Evolutionary conservation across 2,888 invertebrate genomes (phyloP), one percentile per base, ranked within the genome.

Genomic region (Lasiommata megera): DNA sequence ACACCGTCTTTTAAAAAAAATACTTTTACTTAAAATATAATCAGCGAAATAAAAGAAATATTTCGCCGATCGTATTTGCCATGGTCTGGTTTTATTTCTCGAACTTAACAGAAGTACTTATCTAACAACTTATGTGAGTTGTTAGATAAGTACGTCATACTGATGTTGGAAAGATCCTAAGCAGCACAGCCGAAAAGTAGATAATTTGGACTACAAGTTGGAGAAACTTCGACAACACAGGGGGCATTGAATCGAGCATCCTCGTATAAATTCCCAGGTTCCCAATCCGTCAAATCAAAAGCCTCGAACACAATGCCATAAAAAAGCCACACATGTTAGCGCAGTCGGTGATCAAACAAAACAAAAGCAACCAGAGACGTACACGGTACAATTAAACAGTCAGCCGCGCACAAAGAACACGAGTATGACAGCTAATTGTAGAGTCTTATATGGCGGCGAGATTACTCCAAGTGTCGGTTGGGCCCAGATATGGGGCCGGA

Each of bases 341-440:
- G 40, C 55, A 54, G 54, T 53, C 55, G 46, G 58, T 60, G 63
- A 68, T 67, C 62, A 64, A 63, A 67, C 56, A 61, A 66, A 70
- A 70, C 64, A 66, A 61, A 68, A 67, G 64, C 60, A 59, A 62
- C 61, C 56, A 68, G 61, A 67, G 67, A 71, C 73, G 71, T 74
- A 77, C 29, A 37, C 37, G 37, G 16, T 31, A 31, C 77, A 79
- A 81, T 78, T 73, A 79, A 72, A 75, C 68, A 76, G 68, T 74
- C 74, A 73, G 69, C 74, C 74, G 68, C 73, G 73, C 75, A 82
- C 79, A 81, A 84, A 82, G 79, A 76, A 76, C 77, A 80, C 71
- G 65, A 69, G 66, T 69, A 80, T 80, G 84, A 84, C 83, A 81
- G 80, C 77, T 85, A 85, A 87, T 86, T 84, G 82, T 76, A 68